Evolutionary conservation across 2,113 vertebrate genomes (phyloP), one percentile per base, ranked within the genome.

Genomic region (Pionites leucogaster): DNA sequence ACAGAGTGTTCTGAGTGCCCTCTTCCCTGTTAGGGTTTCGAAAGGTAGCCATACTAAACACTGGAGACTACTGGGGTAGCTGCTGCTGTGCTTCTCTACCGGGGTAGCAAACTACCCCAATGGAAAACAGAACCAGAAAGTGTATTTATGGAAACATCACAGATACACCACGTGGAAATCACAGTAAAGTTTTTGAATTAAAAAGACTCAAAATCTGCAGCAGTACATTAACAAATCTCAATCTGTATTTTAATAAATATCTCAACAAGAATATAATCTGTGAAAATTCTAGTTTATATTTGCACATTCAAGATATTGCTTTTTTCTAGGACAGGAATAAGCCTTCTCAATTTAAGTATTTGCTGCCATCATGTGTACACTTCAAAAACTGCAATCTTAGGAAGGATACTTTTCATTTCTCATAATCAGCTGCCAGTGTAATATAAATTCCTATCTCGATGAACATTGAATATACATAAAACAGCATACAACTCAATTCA

Each of bases 341-440:
- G 24, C 17, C 71, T 92, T 76, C 57, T 17, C 89, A 67, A 76
- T 52, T n/a, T 53, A 92, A 95, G 86, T 70, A 81, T 97, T 87
- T 98, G 97, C 96, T 98, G 98, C 98, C 98, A 97, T 74, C 98
- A 5, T 46, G 98, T 95, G 98, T 93, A 65, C 86, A 85, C 17
- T 82, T 92, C 15, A 93, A 69, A 91, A 94, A 97, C 79, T 97
- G 92, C 97, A 97, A 3, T 29, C 52, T 53, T n/a, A 31, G 1
- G 17, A 90, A 82, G 22, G 39, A 50, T 6, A 23, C 15, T 29
- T 55, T 24, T 20, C 13, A 49, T 63, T 25, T 23, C n/a, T 8
- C 25, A 17, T 29, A 82, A 63, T 49, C 28, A 64, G 13, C 39
- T n/a, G 55, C 20, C 37, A 25, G 53, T 16, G 24, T 13, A 78